Evolutionary conservation across 2,888 invertebrate species (phyloP).

Genomic region (Parapristionchus giblindavisi): DNA sequence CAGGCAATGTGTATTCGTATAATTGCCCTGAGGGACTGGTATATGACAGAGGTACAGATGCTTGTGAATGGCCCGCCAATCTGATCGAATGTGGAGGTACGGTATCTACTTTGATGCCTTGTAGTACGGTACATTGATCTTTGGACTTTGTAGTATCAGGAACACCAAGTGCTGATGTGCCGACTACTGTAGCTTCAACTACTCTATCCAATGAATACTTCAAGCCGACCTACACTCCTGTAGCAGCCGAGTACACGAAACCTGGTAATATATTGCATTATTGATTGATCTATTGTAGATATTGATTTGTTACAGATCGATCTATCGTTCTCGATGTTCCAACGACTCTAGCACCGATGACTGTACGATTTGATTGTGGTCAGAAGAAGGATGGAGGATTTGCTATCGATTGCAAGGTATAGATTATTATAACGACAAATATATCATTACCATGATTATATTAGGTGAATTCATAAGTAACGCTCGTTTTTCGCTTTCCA

Average conservation of each 20-base stretch:
- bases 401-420: slow-evolving; percentile 30
- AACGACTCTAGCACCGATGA: not conserved
- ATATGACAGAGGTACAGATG: not conserved
- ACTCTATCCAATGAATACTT: not conserved
- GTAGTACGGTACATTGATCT: not conserved
- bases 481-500: too few species aligned
- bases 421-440: not conserved
- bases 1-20: not conserved
- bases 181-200: not conserved
- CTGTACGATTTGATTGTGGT: slow-evolving; percentile 8
- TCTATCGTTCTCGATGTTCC: too few species aligned
- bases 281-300: not conserved
- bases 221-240: too few species aligned
- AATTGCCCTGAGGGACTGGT: not conserved
- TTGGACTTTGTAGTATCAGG: not conserved
- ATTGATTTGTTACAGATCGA: too few species aligned
- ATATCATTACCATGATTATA: too few species aligned
- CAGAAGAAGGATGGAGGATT: slow-evolving; percentile 29
- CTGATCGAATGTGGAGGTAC: not conserved
- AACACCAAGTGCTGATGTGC: not conserved
- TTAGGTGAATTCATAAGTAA: too few species aligned
- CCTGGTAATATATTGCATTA: not conserved
- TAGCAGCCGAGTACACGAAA: not conserved
- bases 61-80: not conserved
- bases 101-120: not conserved